Evolutionary conservation across 1,140 invertebrate species (phyloP).

Genomic region (Polypedilum pembai): DNA sequence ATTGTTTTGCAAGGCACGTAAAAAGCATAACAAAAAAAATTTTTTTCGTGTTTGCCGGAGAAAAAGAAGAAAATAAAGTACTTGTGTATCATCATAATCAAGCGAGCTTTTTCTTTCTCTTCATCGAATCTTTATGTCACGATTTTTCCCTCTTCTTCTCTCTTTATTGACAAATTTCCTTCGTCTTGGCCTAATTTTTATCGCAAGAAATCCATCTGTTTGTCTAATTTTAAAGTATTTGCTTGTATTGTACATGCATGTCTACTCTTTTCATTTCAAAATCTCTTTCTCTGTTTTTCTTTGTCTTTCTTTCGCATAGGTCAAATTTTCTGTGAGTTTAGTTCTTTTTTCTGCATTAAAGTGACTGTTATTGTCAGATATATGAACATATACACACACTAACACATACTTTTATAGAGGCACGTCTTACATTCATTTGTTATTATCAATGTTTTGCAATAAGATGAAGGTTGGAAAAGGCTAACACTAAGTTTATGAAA

Average conservation of each 20-base stretch:
- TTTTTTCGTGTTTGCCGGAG: not conserved
- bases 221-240: too few relatives aligned
- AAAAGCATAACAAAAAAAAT: not conserved
- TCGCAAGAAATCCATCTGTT: too few relatives aligned
- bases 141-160: not conserved
- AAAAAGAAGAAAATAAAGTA: not conserved
- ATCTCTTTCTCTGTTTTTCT: too few relatives aligned
- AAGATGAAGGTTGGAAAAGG: not conserved
- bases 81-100: slow-evolving; percentile 13
- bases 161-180: not conserved
- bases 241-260: too few relatives aligned
- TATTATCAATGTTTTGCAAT: slow-evolving; percentile 3
- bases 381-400: too few relatives aligned
- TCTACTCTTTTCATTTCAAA: too few relatives aligned
- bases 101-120: not conserved
- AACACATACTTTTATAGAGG: not conserved
- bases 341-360: too few relatives aligned
- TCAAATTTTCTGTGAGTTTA: too few relatives aligned
- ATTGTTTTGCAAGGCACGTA: slow-evolving; percentile 3
- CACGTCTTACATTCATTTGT: slow-evolving; percentile 17
- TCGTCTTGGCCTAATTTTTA: not conserved
- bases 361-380: too few relatives aligned
- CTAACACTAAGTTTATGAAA: too few relatives aligned
- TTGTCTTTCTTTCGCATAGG: too few relatives aligned
- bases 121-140: not conserved